A percentile compares a stretch with the other conserved stretches of the same genome.
Evolutionary conservation across 2,797 vertebrate genomes (phyloP).

Genomic region (Oceanodroma leucorhoa): DNA sequence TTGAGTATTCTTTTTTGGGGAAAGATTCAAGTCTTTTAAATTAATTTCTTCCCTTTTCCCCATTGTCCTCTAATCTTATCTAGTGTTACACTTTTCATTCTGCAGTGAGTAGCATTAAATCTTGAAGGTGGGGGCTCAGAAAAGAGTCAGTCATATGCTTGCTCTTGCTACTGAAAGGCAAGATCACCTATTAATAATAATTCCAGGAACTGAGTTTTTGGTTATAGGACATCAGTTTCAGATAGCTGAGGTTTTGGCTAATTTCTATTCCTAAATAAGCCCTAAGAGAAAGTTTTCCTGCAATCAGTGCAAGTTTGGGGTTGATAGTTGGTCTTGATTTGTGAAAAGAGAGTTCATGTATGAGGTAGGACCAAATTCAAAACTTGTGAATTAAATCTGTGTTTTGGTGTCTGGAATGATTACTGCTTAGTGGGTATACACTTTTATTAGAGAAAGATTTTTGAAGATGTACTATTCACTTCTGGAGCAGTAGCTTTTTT

Average conservation of each 20-base stretch:
- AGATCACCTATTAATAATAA: background rate
- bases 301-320: background rate
- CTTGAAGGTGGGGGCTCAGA: background rate
- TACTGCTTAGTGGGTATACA: background rate
- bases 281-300: background rate
- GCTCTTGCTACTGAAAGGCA: background rate
- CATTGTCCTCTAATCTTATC: background rate
- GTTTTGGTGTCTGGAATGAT: background rate
- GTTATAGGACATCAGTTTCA: background rate
- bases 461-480: background rate
- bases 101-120: background rate
- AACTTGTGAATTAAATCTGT: background rate
- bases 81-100: background rate
- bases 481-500: background rate
- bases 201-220: background rate
- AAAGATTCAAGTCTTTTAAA: background rate
- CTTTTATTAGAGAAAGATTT: background rate
- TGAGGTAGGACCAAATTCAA: background rate
- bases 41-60: slow-evolving; percentile 1
- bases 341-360: background rate
- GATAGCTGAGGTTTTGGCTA: slow-evolving; percentile 12
- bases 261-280: background rate
- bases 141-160: background rate
- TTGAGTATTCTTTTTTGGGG: background rate
- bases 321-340: background rate